Percentiles rank a stretch among this genome's conserved stretches.
These are phyloP conservation scores for Fukomys damarensis DNA, from an alignment of 2,113 vertebrate genomes.

Conservation along the genomic window DNA sequence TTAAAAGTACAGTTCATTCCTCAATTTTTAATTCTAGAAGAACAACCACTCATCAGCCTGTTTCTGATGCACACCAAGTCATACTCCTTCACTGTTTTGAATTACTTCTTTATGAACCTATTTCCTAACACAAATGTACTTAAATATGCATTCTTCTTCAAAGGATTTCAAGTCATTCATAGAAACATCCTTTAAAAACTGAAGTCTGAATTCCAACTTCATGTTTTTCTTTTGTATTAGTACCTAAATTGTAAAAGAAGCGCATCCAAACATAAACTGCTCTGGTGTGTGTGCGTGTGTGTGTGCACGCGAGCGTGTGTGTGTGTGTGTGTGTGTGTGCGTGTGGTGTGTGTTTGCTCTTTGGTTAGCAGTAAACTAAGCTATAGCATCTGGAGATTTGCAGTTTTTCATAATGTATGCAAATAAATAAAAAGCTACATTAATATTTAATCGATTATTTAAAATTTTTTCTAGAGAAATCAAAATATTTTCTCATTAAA, in stretches of 20 bases:
- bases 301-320: neutral
- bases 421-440: conserved; percentile 66
- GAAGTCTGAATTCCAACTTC: neutral
- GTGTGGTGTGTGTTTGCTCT: neutral
- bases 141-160: conserved; percentile 21
- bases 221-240: neutral
- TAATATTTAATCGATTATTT: conserved; percentile 71
- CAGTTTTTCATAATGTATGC: neutral
- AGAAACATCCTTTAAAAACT: conserved; percentile 37
- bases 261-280: neutral
- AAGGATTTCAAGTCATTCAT: conserved; percentile 44
- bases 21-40: neutral
- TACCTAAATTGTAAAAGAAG: neutral
- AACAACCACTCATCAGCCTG: neutral
- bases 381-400: neutral
- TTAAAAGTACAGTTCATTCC: too few relatives aligned
- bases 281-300: neutral
- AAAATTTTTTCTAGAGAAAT: conserved; percentile 58
- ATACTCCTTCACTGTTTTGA: neutral
- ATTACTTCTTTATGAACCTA: conserved; percentile 64
- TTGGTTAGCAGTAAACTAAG: conserved; percentile 1
- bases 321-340: too few relatives aligned
- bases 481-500: conserved; percentile 69
- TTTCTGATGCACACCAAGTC: neutral
- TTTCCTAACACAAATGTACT: neutral